Base-by-base conservation (phyloP, 2,113 vertebrate genomes). In the Callithrix jacchus region DNA sequence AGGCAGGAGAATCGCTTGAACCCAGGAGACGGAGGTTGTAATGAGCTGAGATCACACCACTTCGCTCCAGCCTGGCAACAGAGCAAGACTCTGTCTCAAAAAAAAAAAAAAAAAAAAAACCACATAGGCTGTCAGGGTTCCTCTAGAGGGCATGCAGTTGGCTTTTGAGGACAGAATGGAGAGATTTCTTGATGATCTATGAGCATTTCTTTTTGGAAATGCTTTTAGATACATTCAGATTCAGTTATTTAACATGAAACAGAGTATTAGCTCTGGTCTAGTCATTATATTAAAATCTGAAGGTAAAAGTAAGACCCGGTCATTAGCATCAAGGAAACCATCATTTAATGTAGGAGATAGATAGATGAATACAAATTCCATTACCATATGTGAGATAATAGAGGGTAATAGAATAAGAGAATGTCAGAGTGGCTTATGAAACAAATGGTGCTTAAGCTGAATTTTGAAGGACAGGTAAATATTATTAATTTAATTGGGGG, bases 251-350 rank as follows among this genome's bases (percentile, higher is more conserved):
- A 74, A 25, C 6, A 90, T 14, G 37, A 13, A 40, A 52, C 27
- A 64, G 61, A 77, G 61, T 87, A 25, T 71, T 18, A 87, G 30
- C 21, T 87, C 27, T 74, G 45, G 21, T 54, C 52, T 87, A 70
- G 92, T 37, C 27, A 56, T 93, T 89, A 54, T 85, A 66, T 92
- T 92, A 81, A 91, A 94, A 58, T 74, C 42, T 84, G 70, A 91
- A 95, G 40, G 12, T 84, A 85, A 85, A 66, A 91, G 64, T 95
- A 83, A 83, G 23, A 91, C 70, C 56, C 77, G 27, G 4, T 91
- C 32, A 91, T 71, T 93, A 91, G 49, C 42, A 87, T 87, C 21
- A 87, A 87, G 37, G 52, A 95, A 91, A 84, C 68, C 0, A 61
- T 49, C 35, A 40, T 91, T 14, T 93, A 68, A 49, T 70, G 56